Conservation (phyloP, 2,113 vertebrate genomes). For the Tonatia bakeri region DNA sequence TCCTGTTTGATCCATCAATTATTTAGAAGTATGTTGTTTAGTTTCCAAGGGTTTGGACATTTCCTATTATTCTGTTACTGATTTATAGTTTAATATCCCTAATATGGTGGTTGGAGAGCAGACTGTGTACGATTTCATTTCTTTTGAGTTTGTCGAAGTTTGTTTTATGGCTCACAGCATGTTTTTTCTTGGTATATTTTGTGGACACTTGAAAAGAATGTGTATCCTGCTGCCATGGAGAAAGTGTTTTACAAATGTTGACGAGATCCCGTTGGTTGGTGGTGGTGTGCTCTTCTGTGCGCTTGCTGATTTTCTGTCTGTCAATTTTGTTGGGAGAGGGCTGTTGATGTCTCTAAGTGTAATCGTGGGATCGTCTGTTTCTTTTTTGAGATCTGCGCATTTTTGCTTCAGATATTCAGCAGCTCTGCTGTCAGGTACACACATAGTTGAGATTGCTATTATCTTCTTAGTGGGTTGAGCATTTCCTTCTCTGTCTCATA, state of each 20-base stretch:
- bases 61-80: background rate
- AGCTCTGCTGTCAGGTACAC: background rate
- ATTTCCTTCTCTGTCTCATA: background rate
- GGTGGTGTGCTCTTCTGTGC: background rate
- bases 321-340: background rate
- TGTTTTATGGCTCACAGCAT: background rate
- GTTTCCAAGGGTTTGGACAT: background rate
- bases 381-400: background rate
- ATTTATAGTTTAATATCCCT: background rate
- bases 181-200: background rate
- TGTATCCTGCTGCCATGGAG: background rate
- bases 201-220: background rate
- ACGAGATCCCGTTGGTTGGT: background rate
- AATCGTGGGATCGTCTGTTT: background rate
- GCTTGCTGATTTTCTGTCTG: background rate
- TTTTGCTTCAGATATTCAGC: background rate
- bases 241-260: background rate
- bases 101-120: background rate
- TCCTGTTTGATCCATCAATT: background rate
- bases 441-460: background rate
- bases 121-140: background rate
- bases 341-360: background rate
- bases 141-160: background rate
- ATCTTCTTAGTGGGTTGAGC: background rate
- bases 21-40: background rate